Base-by-base conservation (phyloP, 2,888 invertebrate genomes). In the Caenorhabditis sp. region DNA sequence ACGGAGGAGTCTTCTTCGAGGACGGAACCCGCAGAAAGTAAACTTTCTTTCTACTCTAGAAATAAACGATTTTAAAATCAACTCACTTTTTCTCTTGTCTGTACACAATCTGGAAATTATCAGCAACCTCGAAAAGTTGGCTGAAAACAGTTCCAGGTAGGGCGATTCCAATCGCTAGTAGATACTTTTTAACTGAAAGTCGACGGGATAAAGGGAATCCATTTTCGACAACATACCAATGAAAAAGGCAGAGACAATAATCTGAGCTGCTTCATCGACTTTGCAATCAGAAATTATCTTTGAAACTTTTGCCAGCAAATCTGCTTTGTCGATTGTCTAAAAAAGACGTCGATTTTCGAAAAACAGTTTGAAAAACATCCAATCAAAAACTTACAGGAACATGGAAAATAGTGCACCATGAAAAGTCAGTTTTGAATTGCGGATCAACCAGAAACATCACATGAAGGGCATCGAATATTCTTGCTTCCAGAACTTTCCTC, bases 391-490 rank as follows among this genome's bases (percentile, higher is more conserved):
- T 66, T 5, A 68, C 68, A 31, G 81, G 77, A n/a, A 86, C 38
- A 70, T 86, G 84, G 44, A 84, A 80, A 14, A 86, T 82, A 10
- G 86, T 83, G 44, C 86, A 86, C 86, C 86, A 86, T 1, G 86
- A 83, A 47, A 87, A 87, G 66, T 85, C 84, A 14, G 49, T 72
- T 59, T 85, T 86, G 22, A 85, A 80, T 19, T 83, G 82, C 12
- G 84, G 84, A 72, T 86, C 85, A 12, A 87, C 84, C 14, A 86
- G 56, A 56, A 87, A 87, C 51, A 86, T 79, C 4, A 87, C 75
- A 63, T 89, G 89, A 51, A 90, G 74, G 5, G 90, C 84, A 59
- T 90, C 90, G 47, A 86, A 80, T 12, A 90, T 75, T 28, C 90
- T 49, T 0, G 88, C 73, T 66, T 85, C 82, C 6, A 90, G 66